A percentile compares a stretch with the other conserved stretches of the same genome.
These are phyloP conservation scores for Ptilorrhoa leucosticta DNA, from an alignment of 2,113 vertebrate species.

Conservation along the genomic window DNA sequence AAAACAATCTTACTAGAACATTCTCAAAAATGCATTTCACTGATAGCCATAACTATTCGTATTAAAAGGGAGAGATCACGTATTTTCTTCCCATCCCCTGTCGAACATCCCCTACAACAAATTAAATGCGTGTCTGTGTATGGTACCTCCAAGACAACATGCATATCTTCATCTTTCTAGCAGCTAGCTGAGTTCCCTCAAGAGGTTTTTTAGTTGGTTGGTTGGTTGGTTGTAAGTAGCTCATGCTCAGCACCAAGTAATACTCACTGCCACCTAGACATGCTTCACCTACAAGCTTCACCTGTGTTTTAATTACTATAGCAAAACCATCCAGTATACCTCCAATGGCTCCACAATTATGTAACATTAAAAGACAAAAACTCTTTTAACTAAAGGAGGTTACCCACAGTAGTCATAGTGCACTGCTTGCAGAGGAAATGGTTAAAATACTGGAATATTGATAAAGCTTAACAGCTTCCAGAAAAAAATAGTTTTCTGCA, in stretches of 20 bases:
- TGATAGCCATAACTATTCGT: not conserved
- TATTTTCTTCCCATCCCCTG: not conserved
- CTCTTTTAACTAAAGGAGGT: not conserved
- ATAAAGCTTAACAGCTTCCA: not conserved
- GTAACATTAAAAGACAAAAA: not conserved
- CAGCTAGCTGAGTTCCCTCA: not conserved
- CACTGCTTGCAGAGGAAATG: not conserved
- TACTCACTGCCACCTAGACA: conserved; percentile 58
- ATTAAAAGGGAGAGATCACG: not conserved
- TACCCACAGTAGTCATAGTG: not conserved
- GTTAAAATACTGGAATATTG: not conserved
- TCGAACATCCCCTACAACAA: not conserved
- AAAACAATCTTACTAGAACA: not conserved
- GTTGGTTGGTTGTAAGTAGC: not conserved
- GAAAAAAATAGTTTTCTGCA: not conserved
- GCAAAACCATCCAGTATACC: conserved; percentile 35
- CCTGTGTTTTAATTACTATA: conserved; percentile 64
- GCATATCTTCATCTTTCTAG: not conserved
- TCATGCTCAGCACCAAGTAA: conserved; percentile 18
- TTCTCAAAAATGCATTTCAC: not conserved
- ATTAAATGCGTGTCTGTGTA: not conserved
- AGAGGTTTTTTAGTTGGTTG: not conserved
- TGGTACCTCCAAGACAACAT: not conserved
- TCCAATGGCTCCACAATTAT: conserved; percentile 19
- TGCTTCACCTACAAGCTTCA: conserved; percentile 47